Conservation (phyloP, 2,113 vertebrate species). For the Melanotaenia duboulayi region DNA sequence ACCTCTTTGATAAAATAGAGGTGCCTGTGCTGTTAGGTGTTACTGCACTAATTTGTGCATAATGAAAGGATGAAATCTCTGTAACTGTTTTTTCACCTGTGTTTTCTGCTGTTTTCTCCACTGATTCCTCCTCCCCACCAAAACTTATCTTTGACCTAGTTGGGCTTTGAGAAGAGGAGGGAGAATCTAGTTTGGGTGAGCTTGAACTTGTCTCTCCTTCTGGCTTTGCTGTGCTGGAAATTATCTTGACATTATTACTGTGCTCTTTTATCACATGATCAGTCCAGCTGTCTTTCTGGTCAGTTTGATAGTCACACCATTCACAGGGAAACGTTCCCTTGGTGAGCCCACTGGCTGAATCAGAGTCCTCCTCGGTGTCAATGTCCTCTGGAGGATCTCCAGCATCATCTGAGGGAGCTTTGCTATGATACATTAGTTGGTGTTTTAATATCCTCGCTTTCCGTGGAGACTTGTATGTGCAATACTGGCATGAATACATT, state of each 20-base stretch:
- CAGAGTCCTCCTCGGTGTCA: constrained; percentile 77
- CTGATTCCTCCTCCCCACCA: constrained; percentile 83
- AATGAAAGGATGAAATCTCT: constrained; percentile 88
- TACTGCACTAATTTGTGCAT: constrained; percentile 89
- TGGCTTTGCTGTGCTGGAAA: constrained; percentile 87
- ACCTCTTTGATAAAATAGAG: constrained; percentile 91
- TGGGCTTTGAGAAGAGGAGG: constrained; percentile 83
- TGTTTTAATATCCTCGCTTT: constrained; percentile 94
- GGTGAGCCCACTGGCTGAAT: constrained; percentile 81
- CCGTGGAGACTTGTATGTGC: constrained; percentile 95
- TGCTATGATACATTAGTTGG: constrained; percentile 93
- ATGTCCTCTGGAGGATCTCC: constrained; percentile 80
- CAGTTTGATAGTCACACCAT: constrained; percentile 96
- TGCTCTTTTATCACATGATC: constrained; percentile 98
- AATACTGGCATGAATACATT: constrained; percentile 95
- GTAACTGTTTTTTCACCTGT: constrained; percentile 81
- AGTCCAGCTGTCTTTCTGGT: constrained; percentile 92
- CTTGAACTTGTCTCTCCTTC: constrained; percentile 82
- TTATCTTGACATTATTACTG: constrained; percentile 94
- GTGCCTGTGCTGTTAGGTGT: constrained; percentile 88
- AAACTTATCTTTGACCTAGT: constrained; percentile 83
- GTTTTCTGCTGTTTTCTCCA: constrained; percentile 78
- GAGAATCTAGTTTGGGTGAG: constrained; percentile 84
- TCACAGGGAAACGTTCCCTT: constrained; percentile 94
- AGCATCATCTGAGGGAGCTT: constrained; percentile 73